A percentile compares a stretch with the other conserved stretches of the same genome.
phyloP scores from a whole-genome alignment of 2,113 vertebrate genomes.

The Rhinogobius similis region DNA sequence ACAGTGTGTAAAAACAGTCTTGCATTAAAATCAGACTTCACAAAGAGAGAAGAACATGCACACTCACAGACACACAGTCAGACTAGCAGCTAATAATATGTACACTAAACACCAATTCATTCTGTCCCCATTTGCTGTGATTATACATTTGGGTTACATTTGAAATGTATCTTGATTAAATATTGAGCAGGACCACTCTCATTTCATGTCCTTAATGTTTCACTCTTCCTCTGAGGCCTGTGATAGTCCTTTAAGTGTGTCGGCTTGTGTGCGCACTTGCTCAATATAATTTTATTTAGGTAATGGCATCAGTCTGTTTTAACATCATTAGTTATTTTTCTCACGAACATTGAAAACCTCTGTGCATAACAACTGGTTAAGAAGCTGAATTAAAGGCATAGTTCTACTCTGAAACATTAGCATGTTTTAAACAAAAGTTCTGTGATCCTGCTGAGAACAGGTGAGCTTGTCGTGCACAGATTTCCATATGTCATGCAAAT shows the following conservation, averaged over 20 bases:
- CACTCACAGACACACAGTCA: conserved; percentile 33
- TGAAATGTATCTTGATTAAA: conserved; percentile 76
- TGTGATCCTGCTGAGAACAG: neutral
- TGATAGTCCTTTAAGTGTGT: conserved; percentile 37
- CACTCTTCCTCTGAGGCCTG: conserved; percentile 68
- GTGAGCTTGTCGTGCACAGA: neutral
- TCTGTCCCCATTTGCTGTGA: conserved; percentile 65
- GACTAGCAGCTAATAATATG: conserved; percentile 51
- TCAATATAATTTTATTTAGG: conserved; percentile 46
- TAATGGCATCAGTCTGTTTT: conserved; percentile 37
- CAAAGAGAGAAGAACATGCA: conserved; percentile 11
- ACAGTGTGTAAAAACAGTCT: conserved; percentile 41
- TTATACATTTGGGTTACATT: conserved; percentile 73
- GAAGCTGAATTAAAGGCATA: conserved; percentile 15
- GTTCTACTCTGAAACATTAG: conserved; percentile 4
- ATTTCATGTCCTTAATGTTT: conserved; percentile 71
- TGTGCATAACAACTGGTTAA: conserved; percentile 17
- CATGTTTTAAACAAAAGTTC: neutral
- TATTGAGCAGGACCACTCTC: conserved; percentile 70
- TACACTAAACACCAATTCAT: conserved; percentile 68
- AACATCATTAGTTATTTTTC: conserved; percentile 34
- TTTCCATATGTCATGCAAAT: conserved; percentile 8
- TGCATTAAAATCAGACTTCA: conserved; percentile 39
- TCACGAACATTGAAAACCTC: conserved; percentile 26
- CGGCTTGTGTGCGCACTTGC: conserved; percentile 12